Conservation (phyloP, 2,888 invertebrate genomes). For the Callimorpha dominula region DNA sequence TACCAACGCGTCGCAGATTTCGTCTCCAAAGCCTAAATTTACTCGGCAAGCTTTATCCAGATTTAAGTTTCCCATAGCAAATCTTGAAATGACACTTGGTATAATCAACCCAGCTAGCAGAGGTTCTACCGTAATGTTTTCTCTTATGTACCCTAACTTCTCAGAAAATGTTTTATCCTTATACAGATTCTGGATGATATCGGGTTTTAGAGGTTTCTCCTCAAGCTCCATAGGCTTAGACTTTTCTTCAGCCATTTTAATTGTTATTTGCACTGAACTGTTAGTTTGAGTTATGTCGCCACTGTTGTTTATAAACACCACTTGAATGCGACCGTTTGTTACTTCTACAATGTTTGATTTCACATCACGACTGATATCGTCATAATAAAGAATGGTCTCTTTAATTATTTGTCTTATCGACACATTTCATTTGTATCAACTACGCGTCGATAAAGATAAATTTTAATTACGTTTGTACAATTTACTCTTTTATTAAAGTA, state of each 20-base stretch:
- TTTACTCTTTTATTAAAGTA: constrained; percentile 45
- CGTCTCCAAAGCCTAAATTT: constrained; percentile 70
- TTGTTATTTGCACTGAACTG: constrained; percentile 14
- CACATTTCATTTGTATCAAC: constrained; percentile 82
- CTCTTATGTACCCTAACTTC: constrained; percentile 68
- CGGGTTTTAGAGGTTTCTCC: constrained; percentile 74
- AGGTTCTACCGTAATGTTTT: constrained; percentile 91
- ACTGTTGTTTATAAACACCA: constrained; percentile 68
- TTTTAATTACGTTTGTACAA: constrained; percentile 58
- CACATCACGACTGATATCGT: constrained; percentile 66
- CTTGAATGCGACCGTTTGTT: constrained; percentile 55
- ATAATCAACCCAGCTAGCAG: constrained; percentile 90
- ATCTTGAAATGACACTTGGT: constrained; percentile 89
- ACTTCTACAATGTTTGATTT: constrained; percentile 67
- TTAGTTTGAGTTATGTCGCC: constrained; percentile 48
- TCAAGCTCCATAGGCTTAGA: constrained; percentile 64
- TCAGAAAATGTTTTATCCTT: constrained; percentile 71
- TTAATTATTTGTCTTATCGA: constrained; percentile 75
- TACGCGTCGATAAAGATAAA: constrained; percentile 75
- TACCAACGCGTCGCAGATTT: constrained; percentile 75
- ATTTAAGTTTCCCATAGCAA: constrained; percentile 88
- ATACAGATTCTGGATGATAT: constrained; percentile 55
- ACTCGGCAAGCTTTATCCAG: constrained; percentile 82
- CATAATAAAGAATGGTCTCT: constrained; percentile 62
- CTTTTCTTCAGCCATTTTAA: constrained; percentile 68